phyloP scores from a whole-genome alignment of 2,113 vertebrate genomes.

The Chlorodrepanis virens region DNA sequence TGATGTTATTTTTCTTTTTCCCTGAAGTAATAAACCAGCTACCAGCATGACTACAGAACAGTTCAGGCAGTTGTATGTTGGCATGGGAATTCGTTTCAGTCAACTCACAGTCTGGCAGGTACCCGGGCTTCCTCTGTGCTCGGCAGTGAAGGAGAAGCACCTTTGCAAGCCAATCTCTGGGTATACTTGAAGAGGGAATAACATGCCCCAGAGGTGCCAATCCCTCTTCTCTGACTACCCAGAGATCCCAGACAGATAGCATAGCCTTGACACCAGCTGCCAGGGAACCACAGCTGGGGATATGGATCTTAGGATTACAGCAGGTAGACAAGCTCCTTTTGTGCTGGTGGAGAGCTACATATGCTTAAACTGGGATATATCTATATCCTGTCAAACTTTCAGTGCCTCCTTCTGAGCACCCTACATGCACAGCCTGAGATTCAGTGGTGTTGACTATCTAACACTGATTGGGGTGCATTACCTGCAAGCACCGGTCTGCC shows the following conservation, averaged over 20 bases:
- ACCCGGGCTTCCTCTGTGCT: background rate
- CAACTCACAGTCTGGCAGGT: background rate
- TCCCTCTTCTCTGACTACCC: slow-evolving; percentile 10
- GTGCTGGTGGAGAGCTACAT: background rate
- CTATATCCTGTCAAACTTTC: background rate
- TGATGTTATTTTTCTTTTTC: background rate
- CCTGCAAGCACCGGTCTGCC: background rate
- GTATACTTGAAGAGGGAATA: background rate
- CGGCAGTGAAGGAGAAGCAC: background rate
- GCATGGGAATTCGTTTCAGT: background rate
- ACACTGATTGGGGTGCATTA: background rate
- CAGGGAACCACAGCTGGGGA: background rate
- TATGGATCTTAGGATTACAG: background rate
- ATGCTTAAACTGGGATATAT: background rate
- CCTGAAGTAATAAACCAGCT: background rate
- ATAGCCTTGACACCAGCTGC: background rate
- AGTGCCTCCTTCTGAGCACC: background rate
- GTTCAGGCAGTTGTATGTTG: background rate
- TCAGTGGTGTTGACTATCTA: fast-evolving
- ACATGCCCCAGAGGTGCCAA: slow-evolving; percentile 47
- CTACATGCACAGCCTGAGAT: background rate
- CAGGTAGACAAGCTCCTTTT: background rate
- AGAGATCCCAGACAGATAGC: slow-evolving; percentile 61
- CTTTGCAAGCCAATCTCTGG: background rate
- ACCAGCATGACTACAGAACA: background rate